Evolutionary conservation across 2,888 invertebrate species (phyloP).

Genomic region (Actias luna): DNA sequence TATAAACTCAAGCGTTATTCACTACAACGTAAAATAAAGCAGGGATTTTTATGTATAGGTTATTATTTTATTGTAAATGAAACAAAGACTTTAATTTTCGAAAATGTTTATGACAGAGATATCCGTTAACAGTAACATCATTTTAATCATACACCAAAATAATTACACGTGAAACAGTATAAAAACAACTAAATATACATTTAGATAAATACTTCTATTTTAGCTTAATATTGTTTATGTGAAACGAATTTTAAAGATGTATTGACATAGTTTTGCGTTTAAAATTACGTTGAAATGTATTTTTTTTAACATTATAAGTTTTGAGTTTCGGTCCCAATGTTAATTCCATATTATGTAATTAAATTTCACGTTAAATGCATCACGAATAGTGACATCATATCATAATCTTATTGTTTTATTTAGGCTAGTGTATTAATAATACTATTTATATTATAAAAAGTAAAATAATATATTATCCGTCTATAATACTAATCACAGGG

Average conservation of each 20-base stretch:
- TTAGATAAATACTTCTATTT: background rate
- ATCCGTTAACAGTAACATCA: background rate
- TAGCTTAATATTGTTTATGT: background rate
- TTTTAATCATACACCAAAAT: background rate
- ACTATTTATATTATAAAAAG: too few relatives aligned
- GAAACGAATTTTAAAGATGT: background rate
- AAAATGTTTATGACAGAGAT: background rate
- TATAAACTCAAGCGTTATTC: too few relatives aligned
- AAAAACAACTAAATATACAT: background rate
- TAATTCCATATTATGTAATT: too few relatives aligned
- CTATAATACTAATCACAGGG: too few relatives aligned
- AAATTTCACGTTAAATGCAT: too few relatives aligned
- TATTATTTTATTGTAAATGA: background rate
- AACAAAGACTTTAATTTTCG: slow-evolving; percentile 22
- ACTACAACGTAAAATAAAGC: too few relatives aligned
- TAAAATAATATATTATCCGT: too few relatives aligned
- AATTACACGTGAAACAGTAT: background rate
- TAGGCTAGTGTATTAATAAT: too few relatives aligned
- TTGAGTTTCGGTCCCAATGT: too few relatives aligned
- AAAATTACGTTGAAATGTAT: background rate
- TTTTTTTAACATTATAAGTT: too few relatives aligned
- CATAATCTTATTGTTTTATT: too few relatives aligned
- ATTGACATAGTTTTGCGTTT: background rate
- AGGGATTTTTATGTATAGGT: background rate
- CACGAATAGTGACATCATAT: too few relatives aligned